Evolutionary conservation across 2,113 vertebrate species (phyloP), one percentile per base, ranked within the genome.

Genomic region (Corvus cornix): DNA sequence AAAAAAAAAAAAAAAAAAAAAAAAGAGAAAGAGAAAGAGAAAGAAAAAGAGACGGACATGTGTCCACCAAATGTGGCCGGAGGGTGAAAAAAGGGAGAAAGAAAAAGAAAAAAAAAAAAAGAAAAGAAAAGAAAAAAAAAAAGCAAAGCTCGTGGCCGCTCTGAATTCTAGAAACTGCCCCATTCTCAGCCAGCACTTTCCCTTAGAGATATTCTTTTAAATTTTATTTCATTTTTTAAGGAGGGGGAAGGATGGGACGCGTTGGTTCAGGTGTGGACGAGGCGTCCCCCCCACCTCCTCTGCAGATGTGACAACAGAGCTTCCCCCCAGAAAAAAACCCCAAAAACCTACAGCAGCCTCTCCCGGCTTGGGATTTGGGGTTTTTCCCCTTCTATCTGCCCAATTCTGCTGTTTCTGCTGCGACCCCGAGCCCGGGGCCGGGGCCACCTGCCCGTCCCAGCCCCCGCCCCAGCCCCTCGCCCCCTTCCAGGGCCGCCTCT

Each of bases 1-100:
- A 11, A 18, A 18, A 20, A 37, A 37, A 35, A 35, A 35, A 35
- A 35, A 37, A 37, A 7, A 2, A 30, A 22, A 4, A 2, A 10
- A 41, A 41, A 41, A 41, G 39, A 41, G 39, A 41, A 23, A n/a
- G 39, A 41, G 39, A 41, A 23, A n/a, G 15, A 55, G 19, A 7
- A 12, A n/a, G 12, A 9, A 15, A 13, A 27, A 43, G 46, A 69
- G 69, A 87, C 67, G 72, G 91, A 88, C 95, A 96, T 89, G 94
- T 97, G 96, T 95, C 95, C 92, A 91, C 97, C 96, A 97, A 97
- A 97, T 97, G 96, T 95, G 89, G 88, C 39, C 55, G 37, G 49
- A 75, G 58, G 53, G 35, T 33, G 10, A 64, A 66, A 63, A 23
- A 53, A 13, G 35, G 22, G 21, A 41, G 39, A 75, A 59, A 58